Conservation (phyloP, 2,113 vertebrate genomes). For the Nymphicus hollandicus region DNA sequence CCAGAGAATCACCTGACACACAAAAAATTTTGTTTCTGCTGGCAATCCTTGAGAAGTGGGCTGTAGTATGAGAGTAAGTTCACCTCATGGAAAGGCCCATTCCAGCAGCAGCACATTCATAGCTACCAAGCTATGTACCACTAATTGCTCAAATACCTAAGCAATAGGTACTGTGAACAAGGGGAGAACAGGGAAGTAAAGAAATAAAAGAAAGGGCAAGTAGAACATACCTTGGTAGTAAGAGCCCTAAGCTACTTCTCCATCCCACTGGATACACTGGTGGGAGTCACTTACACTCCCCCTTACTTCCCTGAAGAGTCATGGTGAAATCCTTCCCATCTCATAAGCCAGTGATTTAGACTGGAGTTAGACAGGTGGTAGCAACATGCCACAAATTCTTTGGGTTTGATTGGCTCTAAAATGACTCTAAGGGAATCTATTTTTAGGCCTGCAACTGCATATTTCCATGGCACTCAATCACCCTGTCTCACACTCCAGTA, state of each 20-base stretch:
- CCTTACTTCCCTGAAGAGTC: not conserved
- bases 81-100: not conserved
- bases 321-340: not conserved
- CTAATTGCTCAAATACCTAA: not conserved
- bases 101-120: not conserved
- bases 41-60: not conserved
- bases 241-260: not conserved
- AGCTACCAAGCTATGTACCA: not conserved
- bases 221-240: not conserved
- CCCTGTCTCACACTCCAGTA: not conserved
- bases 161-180: not conserved
- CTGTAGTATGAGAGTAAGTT: not conserved
- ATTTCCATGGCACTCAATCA: not conserved
- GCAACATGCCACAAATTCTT: not conserved
- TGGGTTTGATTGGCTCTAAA: not conserved
- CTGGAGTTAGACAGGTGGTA: not conserved
- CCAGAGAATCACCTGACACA: not conserved
- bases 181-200: not conserved
- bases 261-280: fast-evolving
- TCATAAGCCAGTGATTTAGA: not conserved
- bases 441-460: not conserved
- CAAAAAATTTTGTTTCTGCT: not conserved
- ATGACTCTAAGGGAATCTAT: not conserved
- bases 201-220: not conserved
- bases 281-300: not conserved